Base-by-base conservation (phyloP, 2,113 vertebrate genomes). In the Oostethus manadensis region DNA sequence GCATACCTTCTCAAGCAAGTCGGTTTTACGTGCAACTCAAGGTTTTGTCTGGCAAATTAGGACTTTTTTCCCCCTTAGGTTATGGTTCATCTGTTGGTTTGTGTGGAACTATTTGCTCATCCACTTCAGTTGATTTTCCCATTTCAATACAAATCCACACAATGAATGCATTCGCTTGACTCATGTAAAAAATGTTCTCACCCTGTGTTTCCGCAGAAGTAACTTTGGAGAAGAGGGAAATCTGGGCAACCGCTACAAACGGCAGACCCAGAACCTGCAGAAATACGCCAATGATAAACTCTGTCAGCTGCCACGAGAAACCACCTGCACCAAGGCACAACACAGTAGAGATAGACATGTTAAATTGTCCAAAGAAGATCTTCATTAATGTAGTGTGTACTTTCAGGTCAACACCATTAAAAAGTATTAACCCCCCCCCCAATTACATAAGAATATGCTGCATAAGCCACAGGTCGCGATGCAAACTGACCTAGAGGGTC, bases 191-290 rank as follows among this genome's bases (percentile, higher is more conserved):
- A n/a, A n/a, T n/a, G n/a, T n/a, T 51, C 85, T 86, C 66, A 92
- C 92, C 92, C 81, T 93, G 92, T 1, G 90, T 92, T 71, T 76
- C 90, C 76, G 90, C 89, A 9, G 90, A 73, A 1, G 92, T 93
- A 26, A 93, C 77, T 86, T 93, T 93, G 40, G 92, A 93, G 67
- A 92, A 93, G 20, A 93, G 90, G 10, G 92, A 93, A 48, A 93
- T 87, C 70, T 93, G 92, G 17, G 92, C 88, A 10, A 92, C 91
- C 0, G 91, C 87, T 1, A 93, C 89, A 65, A 93, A 93, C 0
- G 92, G 92, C 23, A 93, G 75, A 38, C 92, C 91, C 70, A 92
- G 68, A 49, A 93, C 83, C 78, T 93, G 92, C 60, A 93, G 86
- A 64, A 92, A 91, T 48, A 93, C 88, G 1, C 92, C 92, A 10